Percentiles rank a stretch among this genome's conserved stretches.
phyloP scores from a whole-genome alignment of 2,797 vertebrate genomes.

The Oreortyx pictus region DNA sequence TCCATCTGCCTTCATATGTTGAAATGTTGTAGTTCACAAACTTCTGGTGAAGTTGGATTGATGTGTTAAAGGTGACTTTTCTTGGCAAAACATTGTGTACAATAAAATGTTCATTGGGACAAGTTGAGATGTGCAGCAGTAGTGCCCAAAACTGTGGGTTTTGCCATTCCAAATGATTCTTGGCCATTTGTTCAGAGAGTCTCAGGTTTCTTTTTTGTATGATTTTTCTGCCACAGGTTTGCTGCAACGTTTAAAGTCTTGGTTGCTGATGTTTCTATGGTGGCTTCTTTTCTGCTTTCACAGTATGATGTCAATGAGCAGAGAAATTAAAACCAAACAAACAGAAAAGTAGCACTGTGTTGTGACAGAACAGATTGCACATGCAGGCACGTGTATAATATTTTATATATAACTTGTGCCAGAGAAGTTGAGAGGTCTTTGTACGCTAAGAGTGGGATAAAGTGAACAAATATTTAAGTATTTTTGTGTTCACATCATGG shows the following conservation, averaged over 20 bases:
- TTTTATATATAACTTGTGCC: not conserved
- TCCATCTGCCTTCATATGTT: not conserved
- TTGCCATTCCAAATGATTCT: not conserved
- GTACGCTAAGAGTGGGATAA: not conserved
- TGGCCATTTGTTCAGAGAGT: not conserved
- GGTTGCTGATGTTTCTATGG: not conserved
- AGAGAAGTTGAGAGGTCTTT: not conserved
- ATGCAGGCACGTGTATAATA: not conserved
- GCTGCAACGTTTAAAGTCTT: not conserved
- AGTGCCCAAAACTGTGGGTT: not conserved
- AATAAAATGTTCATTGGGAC: not conserved
- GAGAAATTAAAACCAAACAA: not conserved
- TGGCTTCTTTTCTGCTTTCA: not conserved
- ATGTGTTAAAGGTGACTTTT: not conserved
- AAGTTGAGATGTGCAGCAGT: not conserved
- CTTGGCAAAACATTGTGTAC: not conserved
- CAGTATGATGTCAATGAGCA: not conserved
- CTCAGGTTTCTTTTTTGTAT: not conserved
- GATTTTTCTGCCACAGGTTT: not conserved
- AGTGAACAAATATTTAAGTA: not conserved
- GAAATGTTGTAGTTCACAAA: not conserved
- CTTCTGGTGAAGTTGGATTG: not conserved
- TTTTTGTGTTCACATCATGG: not conserved
- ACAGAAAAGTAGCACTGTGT: not conserved
- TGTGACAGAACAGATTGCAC: not conserved